Evolutionary conservation across 1,140 invertebrate species (phyloP), one percentile per base, ranked within the genome.

Genomic region (Sitophilus oryzae): DNA sequence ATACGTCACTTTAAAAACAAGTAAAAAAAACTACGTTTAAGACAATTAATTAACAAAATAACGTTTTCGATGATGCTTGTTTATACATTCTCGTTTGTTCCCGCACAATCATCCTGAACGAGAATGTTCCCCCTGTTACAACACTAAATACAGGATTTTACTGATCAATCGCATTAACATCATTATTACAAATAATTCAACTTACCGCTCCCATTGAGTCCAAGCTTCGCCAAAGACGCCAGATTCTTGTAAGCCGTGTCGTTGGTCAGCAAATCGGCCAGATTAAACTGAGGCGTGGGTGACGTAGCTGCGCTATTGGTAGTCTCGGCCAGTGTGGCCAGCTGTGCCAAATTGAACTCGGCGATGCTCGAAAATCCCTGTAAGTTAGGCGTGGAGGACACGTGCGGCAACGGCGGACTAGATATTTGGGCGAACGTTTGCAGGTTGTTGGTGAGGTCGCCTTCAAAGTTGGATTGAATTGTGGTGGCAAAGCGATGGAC

Each of bases 191-290:
- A 5, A 8, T n/a, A 38, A 38, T 14, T 18, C 3, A 21, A 50
- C 61, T 60, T 58, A 66, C 65, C 63, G 52, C 49, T 51, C 45
- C 66, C 53, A 62, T 65, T 69, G 16, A 71, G 57, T 63, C 88
- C 89, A 30, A 93, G 76, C 73, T 93, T 93, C 42, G 89, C 90
- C 46, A 93, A 79, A 14, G 88, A 89, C 68, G 92, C 88, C 46
- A 93, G 76, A 75, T 93, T 94, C 68, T 90, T 90, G 56, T 88
- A 81, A 30, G 88, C 84, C 70, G 88, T 86, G 67, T 89, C 86
- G 21, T 86, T 86, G 49, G 81, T 79, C 23, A 89, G 77, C 47
- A 91, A 74, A 65, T 89, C 86, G 8, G 82, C 84, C 52, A 89
- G 67, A 51, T 80, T 86, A 53, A 89, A 88, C 42, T 71, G 68